phyloP scores from a whole-genome alignment of 2,797 vertebrate genomes.

The Sebastes nivosus region DNA sequence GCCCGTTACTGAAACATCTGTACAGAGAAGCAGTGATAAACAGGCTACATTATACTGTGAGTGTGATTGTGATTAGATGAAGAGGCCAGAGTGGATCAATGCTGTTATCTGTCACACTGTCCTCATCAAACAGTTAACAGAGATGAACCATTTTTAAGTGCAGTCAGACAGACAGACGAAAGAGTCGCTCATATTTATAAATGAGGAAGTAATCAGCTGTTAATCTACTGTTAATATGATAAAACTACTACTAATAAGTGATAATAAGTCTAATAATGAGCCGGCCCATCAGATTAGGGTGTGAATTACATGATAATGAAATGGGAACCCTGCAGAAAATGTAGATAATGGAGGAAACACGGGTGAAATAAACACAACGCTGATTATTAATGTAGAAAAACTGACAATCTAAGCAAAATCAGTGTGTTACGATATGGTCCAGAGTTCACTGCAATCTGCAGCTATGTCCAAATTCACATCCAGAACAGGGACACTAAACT shows the following conservation, averaged over 20 bases:
- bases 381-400: not conserved
- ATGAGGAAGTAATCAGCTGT: slow-evolving; percentile 8
- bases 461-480: not conserved
- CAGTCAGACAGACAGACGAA: not conserved
- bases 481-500: not conserved
- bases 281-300: not conserved
- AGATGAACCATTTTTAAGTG: not conserved
- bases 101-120: slow-evolving; percentile 30
- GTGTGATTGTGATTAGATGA: slow-evolving; percentile 26
- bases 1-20: not conserved
- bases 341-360: not conserved
- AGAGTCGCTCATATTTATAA: not conserved
- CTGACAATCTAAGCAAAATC: slow-evolving; percentile 32
- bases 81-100: slow-evolving; percentile 42
- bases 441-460: slow-evolving; percentile 43
- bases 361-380: not conserved
- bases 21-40: not conserved
- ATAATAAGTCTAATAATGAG: not conserved
- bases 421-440: slow-evolving; percentile 35
- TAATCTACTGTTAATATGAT: slow-evolving; percentile 9
- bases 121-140: not conserved
- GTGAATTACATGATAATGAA: not conserved
- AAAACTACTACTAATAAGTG: not conserved
- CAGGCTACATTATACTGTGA: not conserved
- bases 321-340: not conserved